These are phyloP conservation scores for Petrosia ficiformis DNA, from an alignment of 37 sponge, comb jelly and placozoan genomes.

Conservation along the genomic window DNA sequence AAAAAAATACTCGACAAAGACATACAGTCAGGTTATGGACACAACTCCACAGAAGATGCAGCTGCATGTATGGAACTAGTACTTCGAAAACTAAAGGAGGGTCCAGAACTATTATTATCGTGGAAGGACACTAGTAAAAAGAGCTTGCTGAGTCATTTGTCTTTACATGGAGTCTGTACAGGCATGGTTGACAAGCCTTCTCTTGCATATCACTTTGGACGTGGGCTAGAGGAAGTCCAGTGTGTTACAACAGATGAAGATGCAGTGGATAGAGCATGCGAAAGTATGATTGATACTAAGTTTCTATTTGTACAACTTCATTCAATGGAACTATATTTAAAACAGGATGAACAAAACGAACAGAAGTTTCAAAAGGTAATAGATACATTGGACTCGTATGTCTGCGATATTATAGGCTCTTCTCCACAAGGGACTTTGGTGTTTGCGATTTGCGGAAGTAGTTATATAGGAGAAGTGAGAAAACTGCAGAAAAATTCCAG, in stretches of 20 bases:
- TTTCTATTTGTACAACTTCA: slow-evolving; percentile 66
- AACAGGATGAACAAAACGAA: neutral
- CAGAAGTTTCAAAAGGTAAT: neutral
- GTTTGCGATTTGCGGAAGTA: slow-evolving; percentile 54
- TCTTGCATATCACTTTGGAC: slow-evolving; percentile 23
- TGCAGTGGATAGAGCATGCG: slow-evolving; percentile 16
- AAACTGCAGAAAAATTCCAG: slow-evolving; percentile 9
- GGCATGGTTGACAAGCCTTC: slow-evolving; percentile 53
- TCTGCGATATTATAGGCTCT: slow-evolving; percentile 7
- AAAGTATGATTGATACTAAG: slow-evolving; percentile 9
- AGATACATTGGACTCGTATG: slow-evolving; percentile 12
- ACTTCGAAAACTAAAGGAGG: slow-evolving; percentile 56
- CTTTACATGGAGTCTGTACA: slow-evolving; percentile 2
- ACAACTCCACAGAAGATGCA: slow-evolving; percentile 88
- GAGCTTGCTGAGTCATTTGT: slow-evolving; percentile 26
- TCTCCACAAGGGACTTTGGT: slow-evolving; percentile 33
- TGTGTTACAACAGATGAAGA: slow-evolving; percentile 29
- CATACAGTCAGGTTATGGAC: slow-evolving; percentile 70
- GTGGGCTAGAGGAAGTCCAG: neutral
- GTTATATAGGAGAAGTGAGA: slow-evolving; percentile 31
- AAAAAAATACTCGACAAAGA: slow-evolving; percentile 50
- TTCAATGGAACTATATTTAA: slow-evolving; percentile 28
- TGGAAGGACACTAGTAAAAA: slow-evolving; percentile 4
- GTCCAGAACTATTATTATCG: slow-evolving; percentile 25
- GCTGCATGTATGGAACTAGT: slow-evolving; percentile 85